Evolutionary conservation across 2,888 invertebrate species (phyloP), one percentile per base, ranked within the genome.

Genomic region (Pandemis cinnamomeana): DNA sequence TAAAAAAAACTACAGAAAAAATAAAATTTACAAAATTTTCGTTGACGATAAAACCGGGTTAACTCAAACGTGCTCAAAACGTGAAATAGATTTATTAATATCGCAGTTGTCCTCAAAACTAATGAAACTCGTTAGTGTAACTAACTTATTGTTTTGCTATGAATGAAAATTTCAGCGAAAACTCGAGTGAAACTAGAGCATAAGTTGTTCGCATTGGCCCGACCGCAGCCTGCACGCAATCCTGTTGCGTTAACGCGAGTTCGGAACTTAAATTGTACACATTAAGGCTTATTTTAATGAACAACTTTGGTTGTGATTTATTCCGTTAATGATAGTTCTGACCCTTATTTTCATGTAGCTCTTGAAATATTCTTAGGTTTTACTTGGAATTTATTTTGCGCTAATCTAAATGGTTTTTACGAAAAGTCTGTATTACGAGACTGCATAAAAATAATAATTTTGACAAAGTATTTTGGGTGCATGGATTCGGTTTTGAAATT

Each of bases 291-390:
- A 66, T 67, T 67, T 66, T 71, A 66, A 71, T 66, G 58, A 36
- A 71, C 60, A 48, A 48, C 41, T 70, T 71, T 66, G n/a, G 42
- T 44, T 62, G n/a, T 62, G 71, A 67, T 71, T 71, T 11, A 71
- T 60, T 20, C 60, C 10, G 41, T 15, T 58, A 44, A 70, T 70
- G 51, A 51, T 20, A 61, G 55, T 67, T 51, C 15, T 41, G 20
- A 70, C 53, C 61, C 48, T 8, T 20, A n/a, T 51, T 11, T 11
- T 46, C 10, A 3, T 11, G 46, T 4, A 4, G 11, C 11, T 11
- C 46, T 46, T 46, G 10, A 11, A 11, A 46, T 46, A 5, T 46
- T 11, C 7, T 8, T 7, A 44, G 44, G 7, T 7, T 36, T 36
- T 36, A 36, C 27, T 36, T 36, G 2, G 27, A 36, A 36, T 36